Evolutionary conservation across 2,113 vertebrate genomes (phyloP).

Genomic region (Acanthisitta chloris): DNA sequence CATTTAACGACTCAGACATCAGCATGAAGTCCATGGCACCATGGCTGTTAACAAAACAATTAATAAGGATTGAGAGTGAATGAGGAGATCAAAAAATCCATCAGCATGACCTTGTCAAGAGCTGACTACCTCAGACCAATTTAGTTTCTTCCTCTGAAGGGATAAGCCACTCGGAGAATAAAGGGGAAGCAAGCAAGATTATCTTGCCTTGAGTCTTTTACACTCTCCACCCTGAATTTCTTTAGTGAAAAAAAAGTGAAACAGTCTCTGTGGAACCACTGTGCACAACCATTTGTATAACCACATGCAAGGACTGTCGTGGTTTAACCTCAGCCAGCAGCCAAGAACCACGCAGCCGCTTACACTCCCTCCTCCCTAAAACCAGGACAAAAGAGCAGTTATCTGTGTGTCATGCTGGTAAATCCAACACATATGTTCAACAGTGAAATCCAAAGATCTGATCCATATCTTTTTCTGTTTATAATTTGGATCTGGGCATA

Average conservation of each 20-base stretch:
- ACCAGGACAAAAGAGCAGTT: too few species aligned
- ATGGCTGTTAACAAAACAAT: neutral
- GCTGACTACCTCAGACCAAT: neutral
- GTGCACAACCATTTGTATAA: neutral
- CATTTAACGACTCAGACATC: constrained; percentile 22
- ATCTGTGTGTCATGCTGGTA: neutral
- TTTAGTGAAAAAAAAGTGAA: neutral
- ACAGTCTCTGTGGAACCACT: neutral
- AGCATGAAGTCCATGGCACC: neutral
- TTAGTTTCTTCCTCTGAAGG: neutral
- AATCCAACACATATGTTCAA: neutral
- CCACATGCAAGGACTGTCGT: fast-evolving
- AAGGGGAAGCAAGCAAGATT: neutral
- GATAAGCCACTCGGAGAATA: neutral
- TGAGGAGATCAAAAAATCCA: neutral
- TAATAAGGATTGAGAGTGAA: neutral
- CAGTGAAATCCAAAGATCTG: neutral
- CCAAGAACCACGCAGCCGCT: too few species aligned
- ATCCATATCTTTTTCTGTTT: neutral
- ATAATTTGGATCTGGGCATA: neutral
- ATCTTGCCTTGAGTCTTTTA: neutral
- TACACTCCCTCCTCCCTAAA: too few species aligned
- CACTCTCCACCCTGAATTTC: neutral
- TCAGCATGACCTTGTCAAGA: neutral
- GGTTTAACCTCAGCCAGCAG: too few species aligned